phyloP scores from a whole-genome alignment of 2,113 vertebrate genomes.

The Bettongia penicillata region DNA sequence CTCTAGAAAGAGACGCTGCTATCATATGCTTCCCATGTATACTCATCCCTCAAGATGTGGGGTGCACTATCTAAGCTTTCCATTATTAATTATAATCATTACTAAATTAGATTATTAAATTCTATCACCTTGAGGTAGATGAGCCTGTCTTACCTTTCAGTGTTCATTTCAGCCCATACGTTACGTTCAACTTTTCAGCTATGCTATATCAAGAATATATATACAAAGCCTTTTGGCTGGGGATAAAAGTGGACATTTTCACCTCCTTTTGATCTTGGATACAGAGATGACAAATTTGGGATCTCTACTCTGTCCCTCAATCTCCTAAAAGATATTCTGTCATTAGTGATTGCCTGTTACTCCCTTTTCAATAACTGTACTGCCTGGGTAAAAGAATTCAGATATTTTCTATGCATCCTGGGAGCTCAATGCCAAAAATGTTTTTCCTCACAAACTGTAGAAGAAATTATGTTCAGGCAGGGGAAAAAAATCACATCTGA shows the following conservation, averaged over 20 bases:
- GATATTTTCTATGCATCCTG: neutral
- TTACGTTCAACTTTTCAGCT: neutral
- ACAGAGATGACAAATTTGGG: rapidly evolving
- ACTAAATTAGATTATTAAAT: neutral
- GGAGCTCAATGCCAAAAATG: neutral
- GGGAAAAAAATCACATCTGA: neutral
- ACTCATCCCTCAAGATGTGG: neutral
- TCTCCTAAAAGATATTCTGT: neutral
- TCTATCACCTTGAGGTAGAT: neutral
- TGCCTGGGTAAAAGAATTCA: neutral
- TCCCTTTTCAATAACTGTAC: neutral
- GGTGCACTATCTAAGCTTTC: neutral
- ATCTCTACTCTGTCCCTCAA: neutral
- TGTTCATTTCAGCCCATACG: no score
- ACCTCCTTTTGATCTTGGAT: neutral
- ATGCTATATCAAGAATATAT: neutral
- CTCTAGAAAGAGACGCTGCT: neutral
- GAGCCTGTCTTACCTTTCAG: neutral
- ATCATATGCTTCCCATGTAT: neutral
- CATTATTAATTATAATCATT: neutral
- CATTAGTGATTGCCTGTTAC: neutral
- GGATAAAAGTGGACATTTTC: neutral
- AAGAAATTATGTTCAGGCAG: neutral
- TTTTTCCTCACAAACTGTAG: neutral
- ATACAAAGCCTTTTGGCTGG: neutral